Percentiles rank a stretch among this genome's conserved stretches.
Conservation (phyloP, 2,797 vertebrate genomes). For the Diplodus puntazzo region DNA sequence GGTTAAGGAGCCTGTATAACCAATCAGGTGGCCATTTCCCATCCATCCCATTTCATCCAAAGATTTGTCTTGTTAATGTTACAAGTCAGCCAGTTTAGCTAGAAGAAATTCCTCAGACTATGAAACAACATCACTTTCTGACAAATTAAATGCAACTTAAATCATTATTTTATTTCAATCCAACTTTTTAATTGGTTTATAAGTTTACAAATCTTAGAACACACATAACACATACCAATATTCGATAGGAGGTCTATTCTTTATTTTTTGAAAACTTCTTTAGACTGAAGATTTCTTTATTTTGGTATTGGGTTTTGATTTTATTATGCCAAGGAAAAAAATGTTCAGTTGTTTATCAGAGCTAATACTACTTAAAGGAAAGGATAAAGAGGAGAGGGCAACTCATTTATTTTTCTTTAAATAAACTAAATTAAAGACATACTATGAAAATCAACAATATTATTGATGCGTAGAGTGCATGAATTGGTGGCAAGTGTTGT, state of each 20-base stretch:
- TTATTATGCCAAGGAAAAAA: not conserved
- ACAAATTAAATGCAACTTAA: slow-evolving; percentile 51
- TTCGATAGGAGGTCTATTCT: not conserved
- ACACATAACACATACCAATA: not conserved
- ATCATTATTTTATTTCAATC: slow-evolving; percentile 22
- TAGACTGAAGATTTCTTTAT: not conserved
- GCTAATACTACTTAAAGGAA: not conserved
- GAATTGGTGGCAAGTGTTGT: too few species aligned
- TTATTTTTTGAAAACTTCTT: not conserved
- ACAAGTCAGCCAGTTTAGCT: slow-evolving; percentile 39
- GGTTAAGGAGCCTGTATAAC: slow-evolving; percentile 64
- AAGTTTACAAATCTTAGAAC: slow-evolving; percentile 2
- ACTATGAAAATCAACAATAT: too few species aligned
- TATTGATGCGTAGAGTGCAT: too few species aligned
- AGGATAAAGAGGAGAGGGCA: too few species aligned
- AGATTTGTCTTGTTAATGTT: slow-evolving; percentile 57
- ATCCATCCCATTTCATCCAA: slow-evolving; percentile 31
- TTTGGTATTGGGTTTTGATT: not conserved
- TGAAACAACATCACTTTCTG: slow-evolving; percentile 19
- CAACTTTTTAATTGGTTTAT: slow-evolving; percentile 36
- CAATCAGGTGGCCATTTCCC: slow-evolving; percentile 58
- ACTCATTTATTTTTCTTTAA: too few species aligned
- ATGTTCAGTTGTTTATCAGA: not conserved
- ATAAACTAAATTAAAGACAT: too few species aligned
- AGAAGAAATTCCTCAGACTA: slow-evolving; percentile 58